A percentile compares a stretch with the other conserved stretches of the same genome.
phyloP scores from a whole-genome alignment of 2,888 invertebrate genomes.

The Acronicta aceris region DNA sequence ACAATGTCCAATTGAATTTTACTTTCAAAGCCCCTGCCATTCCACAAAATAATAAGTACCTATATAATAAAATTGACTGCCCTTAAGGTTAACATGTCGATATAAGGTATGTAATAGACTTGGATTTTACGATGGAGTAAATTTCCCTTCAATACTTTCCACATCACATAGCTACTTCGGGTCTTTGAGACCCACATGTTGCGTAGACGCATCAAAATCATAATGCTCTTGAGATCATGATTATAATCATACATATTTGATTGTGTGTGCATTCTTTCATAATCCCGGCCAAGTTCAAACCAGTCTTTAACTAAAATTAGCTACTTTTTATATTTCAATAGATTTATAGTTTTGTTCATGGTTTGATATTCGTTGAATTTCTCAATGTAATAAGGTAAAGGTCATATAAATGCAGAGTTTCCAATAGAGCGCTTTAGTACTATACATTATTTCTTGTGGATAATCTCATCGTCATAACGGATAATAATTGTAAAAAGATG shows the following conservation, averaged over 20 bases:
- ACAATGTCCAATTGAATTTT: no score
- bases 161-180: background rate
- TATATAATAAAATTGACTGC: no score
- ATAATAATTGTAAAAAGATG: slow-evolving; percentile 20
- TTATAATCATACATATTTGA: slow-evolving; percentile 11
- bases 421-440: slow-evolving; percentile 24
- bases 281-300: slow-evolving; percentile 40
- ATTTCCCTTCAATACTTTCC: background rate
- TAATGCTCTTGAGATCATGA: slow-evolving; percentile 30
- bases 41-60: no score
- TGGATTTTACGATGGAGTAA: background rate
- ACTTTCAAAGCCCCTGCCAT: no score
- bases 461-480: slow-evolving; percentile 22
- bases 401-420: slow-evolving; percentile 26
- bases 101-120: no score
- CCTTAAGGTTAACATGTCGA: no score
- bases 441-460: slow-evolving; percentile 4
- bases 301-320: slow-evolving; percentile 27
- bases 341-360: slow-evolving; percentile 26
- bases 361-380: slow-evolving; percentile 17
- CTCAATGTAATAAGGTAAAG: slow-evolving; percentile 39
- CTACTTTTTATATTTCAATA: slow-evolving; percentile 20
- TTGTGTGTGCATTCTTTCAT: slow-evolving; percentile 20
- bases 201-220: slow-evolving; percentile 14
- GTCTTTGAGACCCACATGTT: no score